Conservation (phyloP, 2,888 invertebrate species). For the Kuschelorhynchus macadamiae region DNA sequence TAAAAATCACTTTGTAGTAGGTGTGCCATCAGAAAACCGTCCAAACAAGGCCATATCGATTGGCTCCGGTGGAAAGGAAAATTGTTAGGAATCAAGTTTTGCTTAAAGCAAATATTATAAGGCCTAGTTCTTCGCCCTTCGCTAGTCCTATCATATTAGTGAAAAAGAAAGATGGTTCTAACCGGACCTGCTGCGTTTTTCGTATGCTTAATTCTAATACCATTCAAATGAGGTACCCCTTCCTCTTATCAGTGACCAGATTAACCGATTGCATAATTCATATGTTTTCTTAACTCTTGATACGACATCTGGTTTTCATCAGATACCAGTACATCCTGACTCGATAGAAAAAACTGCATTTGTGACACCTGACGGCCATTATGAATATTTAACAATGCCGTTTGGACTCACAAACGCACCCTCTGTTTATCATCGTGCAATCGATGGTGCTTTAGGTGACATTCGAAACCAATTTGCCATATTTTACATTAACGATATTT, state of each 20-base stretch:
- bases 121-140: neutral
- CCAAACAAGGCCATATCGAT: no score
- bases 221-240: constrained; percentile 15
- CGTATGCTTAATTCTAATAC: neutral
- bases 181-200: constrained; percentile 9
- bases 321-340: constrained; percentile 55
- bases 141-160: neutral
- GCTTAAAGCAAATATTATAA: neutral
- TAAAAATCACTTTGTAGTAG: no score
- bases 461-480: no score
- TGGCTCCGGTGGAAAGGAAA: no score
- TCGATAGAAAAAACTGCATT: constrained; percentile 63
- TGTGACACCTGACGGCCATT: constrained; percentile 59
- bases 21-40: no score
- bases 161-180: constrained; percentile 7
- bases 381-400: constrained; percentile 56
- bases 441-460: no score
- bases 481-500: no score
- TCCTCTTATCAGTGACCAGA: constrained; percentile 4
- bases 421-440: constrained; percentile 54
- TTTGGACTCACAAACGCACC: constrained; percentile 61
- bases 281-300: neutral
- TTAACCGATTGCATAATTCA: neutral
- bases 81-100: no score
- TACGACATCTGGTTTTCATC: constrained; percentile 59